These are phyloP conservation scores for Dolichopus griseipennis DNA, from an alignment of 2,888 invertebrate species.

Conservation along the genomic window DNA sequence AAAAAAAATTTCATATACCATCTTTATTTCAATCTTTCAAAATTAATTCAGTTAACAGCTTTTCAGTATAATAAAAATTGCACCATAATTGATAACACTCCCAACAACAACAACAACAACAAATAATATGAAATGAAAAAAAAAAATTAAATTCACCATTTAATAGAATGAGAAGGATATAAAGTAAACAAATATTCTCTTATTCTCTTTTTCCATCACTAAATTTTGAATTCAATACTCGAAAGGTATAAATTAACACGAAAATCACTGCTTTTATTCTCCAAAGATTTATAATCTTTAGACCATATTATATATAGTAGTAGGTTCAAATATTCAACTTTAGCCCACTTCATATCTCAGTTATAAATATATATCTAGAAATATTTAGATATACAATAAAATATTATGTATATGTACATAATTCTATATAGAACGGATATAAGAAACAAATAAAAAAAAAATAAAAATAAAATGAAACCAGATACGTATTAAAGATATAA, in stretches of 20 bases:
- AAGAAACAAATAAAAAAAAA: not conserved
- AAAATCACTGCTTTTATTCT: constrained; percentile 4
- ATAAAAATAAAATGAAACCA: not conserved
- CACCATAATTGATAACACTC: not conserved
- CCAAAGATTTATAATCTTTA: not conserved
- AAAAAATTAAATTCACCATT: not conserved
- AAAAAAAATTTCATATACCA: not conserved
- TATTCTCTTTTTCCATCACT: not conserved
- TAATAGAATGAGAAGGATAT: too few species aligned
- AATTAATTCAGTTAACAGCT: constrained; percentile 3
- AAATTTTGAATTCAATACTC: not conserved
- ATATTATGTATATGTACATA: not conserved
- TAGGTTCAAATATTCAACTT: not conserved
- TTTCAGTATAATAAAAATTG: constrained; percentile 4
- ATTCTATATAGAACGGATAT: too few species aligned
- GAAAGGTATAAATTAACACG: not conserved
- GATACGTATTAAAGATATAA: not conserved
- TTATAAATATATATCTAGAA: not conserved
- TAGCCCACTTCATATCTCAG: not conserved
- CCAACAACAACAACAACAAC: not conserved
- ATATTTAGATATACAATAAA: not conserved
- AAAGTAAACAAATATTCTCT: too few species aligned
- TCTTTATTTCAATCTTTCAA: not conserved
- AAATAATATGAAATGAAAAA: not conserved
- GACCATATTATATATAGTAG: not conserved